Evolutionary conservation across 1,140 invertebrate species (phyloP), one percentile per base, ranked within the genome.

Genomic region (Drosophila dunni): DNA sequence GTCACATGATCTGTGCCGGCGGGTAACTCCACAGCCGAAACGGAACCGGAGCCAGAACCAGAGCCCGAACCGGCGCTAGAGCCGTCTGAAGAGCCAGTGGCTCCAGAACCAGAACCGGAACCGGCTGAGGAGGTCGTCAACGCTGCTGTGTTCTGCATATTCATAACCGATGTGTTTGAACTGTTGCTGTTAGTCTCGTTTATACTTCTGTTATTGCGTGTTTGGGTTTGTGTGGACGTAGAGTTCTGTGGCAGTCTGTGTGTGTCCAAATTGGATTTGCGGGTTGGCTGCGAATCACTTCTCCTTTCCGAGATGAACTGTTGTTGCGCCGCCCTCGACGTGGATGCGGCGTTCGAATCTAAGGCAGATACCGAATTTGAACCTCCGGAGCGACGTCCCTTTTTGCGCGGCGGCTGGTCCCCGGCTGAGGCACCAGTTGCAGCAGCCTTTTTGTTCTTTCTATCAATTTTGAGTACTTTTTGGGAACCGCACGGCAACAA

Each of bases 351-450:
- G 75, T 79, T 73, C 63, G 70, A 78, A 64, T 65, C 75, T 56
- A 74, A 68, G 54, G 69, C 64, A 20, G 75, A 72, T 60, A 75
- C 62, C 58, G 77, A 65, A 71, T 53, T 66, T 60, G 88, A 70
- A 66, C 81, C 80, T 84, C 88, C 88, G 81, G 91, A 92, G 78
- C 91, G 91, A 83, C 89, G 89, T 89, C 91, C 90, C 88, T 92
- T 91, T 92, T 92, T 92, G 84, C 91, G 92, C 91, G 92, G 92
- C 90, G 92, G 92, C 91, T 92, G 91, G 92, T 92, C 92, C 92
- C 91, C 92, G 73, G 91, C 78, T 72, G 91, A 92, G 92, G 92
- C 81, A 92, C 92, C 90, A 91, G 92, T 92, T 82, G 92, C 92
- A 91, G 92, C 91, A 84, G 84, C 80, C 76, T 91, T 91, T 70